Base-by-base conservation (phyloP, 2,888 invertebrate genomes). In the Cosmorhoe ocellata region DNA sequence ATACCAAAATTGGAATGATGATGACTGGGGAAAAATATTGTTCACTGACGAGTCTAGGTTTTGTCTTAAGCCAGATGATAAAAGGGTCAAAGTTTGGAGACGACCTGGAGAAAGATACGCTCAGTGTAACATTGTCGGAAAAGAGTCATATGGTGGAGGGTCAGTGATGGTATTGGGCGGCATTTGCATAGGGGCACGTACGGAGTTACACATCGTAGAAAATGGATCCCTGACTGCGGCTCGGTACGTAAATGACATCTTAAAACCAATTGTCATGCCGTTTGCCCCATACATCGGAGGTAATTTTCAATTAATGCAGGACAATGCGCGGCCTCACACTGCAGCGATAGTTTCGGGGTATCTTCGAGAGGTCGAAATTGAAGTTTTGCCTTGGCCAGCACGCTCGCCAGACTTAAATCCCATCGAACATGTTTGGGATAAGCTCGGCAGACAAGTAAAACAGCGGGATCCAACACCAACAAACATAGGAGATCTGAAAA, bases 401-500 rank as follows among this genome's bases (percentile, higher is more conserved):
- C 36, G 32, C 26, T 45, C 32, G 24, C 32, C 43, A n/a, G 51
- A 51, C 26, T 28, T 45, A 9, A 48, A 48, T 12, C 39, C 48
- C 9, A 52, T 50, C 10, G 44, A 50, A 24, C 7, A 24, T 24
- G 18, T 18, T 34, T 47, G 36, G 31, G 30, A 28, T 18, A 31
- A 12, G 31, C 31, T 31, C 31, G 18, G 31, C 9, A 31, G 10
- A 40, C 22, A 39, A 41, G 10, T 30, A 31, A 22, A 31, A 41
- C 31, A 31, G 40, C 11, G 14, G 39, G 14, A 39, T 18, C 28
- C 30, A 39, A 8, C 13, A 13, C 38, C 38, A 38, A 28, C 27
- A 30, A 40, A 27, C 47, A 18, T 50, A 50, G 48, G 41, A 47
- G 47, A 47, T 46, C 11, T 37, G 43, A 6, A 52, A 46, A 43